Evolutionary conservation across 64 coral and sea anemone species (phyloP).

Genomic region (Trachythela sp.): DNA sequence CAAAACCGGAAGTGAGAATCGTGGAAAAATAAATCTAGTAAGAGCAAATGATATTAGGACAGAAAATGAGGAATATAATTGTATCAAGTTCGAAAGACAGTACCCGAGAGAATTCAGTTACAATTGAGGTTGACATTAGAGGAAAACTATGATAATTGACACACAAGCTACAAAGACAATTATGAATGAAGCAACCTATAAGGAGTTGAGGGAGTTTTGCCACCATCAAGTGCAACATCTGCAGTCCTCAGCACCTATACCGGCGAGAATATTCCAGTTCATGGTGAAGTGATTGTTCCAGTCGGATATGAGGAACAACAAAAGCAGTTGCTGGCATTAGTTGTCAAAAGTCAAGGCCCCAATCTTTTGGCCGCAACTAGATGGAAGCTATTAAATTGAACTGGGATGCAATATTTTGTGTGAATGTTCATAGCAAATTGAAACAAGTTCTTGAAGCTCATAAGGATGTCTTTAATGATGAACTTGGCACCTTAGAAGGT

Average conservation of each 20-base stretch:
- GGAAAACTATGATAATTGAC: conserved; percentile 21
- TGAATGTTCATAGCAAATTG: no score
- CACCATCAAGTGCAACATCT: background rate
- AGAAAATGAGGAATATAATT: background rate
- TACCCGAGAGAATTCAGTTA: background rate
- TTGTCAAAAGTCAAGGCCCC: background rate
- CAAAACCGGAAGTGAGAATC: background rate
- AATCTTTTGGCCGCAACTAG: background rate
- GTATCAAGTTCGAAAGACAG: background rate
- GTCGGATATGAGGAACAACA: background rate
- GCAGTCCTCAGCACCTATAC: conserved; percentile 35
- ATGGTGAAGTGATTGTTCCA: background rate
- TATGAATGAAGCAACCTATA: conserved; percentile 5
- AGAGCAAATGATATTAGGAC: background rate
- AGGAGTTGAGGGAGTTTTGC: background rate
- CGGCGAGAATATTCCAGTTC: conserved; percentile 23
- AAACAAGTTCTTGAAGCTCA: background rate
- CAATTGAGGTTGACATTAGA: no score
- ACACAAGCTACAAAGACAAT: conserved; percentile 33
- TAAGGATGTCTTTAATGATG: background rate
- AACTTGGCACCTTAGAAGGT: background rate
- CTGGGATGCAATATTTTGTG: background rate
- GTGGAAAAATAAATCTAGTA: background rate
- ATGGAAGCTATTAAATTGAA: background rate
- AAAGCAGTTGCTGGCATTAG: background rate